These are phyloP conservation scores for Sphaeramia orbicularis DNA, from an alignment of 2,797 vertebrate genomes.

Conservation along the genomic window DNA sequence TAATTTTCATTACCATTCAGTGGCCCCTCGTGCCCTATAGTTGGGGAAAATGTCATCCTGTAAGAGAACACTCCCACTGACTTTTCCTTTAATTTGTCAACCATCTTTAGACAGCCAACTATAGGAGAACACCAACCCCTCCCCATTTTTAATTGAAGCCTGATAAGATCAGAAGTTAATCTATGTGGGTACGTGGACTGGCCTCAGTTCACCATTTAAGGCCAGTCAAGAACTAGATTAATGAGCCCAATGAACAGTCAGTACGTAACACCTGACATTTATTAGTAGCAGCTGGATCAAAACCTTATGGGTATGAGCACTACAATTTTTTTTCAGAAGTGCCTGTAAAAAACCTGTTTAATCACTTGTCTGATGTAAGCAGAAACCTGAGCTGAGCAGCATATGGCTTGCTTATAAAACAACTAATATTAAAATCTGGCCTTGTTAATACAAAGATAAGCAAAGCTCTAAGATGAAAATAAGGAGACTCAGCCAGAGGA, in stretches of 20 bases:
- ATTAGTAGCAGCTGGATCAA: constrained; percentile 3
- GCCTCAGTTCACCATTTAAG: too few species aligned
- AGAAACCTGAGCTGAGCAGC: not conserved
- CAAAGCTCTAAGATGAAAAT: constrained; percentile 18
- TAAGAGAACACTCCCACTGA: too few species aligned
- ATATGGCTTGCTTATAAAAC: constrained; percentile 5
- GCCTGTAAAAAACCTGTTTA: not conserved
- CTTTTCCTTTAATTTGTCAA: too few species aligned
- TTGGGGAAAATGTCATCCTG: too few species aligned
- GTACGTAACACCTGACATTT: not conserved
- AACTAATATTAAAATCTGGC: constrained; percentile 17
- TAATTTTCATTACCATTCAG: too few species aligned
- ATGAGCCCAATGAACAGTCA: constrained; percentile 7
- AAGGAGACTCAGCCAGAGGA: constrained; percentile 38
- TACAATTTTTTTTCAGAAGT: not conserved
- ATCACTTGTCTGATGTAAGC: not conserved
- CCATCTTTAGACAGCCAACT: too few species aligned
- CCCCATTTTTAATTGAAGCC: too few species aligned
- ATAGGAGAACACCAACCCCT: too few species aligned
- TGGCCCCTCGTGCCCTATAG: too few species aligned
- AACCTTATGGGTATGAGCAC: constrained; percentile 1
- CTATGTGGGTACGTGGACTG: too few species aligned
- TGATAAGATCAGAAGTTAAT: too few species aligned
- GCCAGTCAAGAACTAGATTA: too few species aligned
- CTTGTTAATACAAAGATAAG: constrained; percentile 25